These are phyloP conservation scores for Zygaena filipendulae DNA, from an alignment of 2,888 invertebrate species.

Conservation along the genomic window DNA sequence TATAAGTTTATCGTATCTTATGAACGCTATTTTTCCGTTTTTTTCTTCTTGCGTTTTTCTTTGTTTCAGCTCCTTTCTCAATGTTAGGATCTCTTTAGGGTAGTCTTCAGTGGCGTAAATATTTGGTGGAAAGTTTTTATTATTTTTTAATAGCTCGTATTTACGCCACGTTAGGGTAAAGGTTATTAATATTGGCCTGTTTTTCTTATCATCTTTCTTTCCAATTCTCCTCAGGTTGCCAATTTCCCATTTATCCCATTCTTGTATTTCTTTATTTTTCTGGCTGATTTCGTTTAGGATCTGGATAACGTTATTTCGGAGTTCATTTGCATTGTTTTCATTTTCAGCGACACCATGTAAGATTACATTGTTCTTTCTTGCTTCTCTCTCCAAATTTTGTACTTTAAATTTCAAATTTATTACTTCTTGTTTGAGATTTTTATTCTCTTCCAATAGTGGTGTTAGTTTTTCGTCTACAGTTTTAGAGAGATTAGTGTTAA, in stretches of 20 bases:
- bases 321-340: constrained; percentile 1
- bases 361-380: constrained; percentile 11
- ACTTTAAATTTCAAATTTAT: too few relatives aligned
- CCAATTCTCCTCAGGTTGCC: too few relatives aligned
- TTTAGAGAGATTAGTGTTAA: too few relatives aligned
- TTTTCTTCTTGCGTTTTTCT: too few relatives aligned
- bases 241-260: constrained; percentile 7
- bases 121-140: constrained; percentile 2
- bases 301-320: constrained; percentile 1
- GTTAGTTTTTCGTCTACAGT: too few relatives aligned
- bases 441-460: too few relatives aligned
- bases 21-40: constrained; percentile 21
- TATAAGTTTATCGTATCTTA: too few relatives aligned
- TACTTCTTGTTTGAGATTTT: too few relatives aligned
- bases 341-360: constrained; percentile 5
- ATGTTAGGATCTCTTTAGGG: constrained; percentile 5
- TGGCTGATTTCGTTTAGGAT: constrained; percentile 3
- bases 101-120: too few relatives aligned
- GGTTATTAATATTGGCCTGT: constrained; percentile 2
- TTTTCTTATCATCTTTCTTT: not conserved
- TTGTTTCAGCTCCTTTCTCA: constrained; percentile 2
- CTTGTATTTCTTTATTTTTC: not conserved
- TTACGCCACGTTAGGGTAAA: constrained; percentile 3
- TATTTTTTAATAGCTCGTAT: constrained; percentile 3
- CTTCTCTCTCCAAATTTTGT: too few relatives aligned